These are phyloP conservation scores for Diadophis punctatus DNA, from an alignment of 2,113 vertebrate genomes.

Conservation along the genomic window DNA sequence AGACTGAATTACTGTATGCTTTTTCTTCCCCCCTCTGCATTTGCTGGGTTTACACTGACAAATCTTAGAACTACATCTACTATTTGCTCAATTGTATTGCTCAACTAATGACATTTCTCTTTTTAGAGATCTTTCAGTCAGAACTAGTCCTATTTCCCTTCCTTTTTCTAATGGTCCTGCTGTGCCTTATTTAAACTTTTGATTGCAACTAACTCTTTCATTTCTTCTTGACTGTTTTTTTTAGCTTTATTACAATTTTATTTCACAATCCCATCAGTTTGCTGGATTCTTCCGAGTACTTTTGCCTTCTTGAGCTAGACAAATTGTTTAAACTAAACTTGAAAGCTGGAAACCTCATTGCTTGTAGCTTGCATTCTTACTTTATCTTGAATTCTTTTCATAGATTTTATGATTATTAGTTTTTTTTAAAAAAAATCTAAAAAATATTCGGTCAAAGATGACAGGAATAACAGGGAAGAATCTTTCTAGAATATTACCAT, in stretches of 20 bases:
- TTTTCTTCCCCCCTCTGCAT: not conserved
- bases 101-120: not conserved
- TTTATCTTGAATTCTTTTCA: not conserved
- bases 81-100: not conserved
- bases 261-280: not conserved
- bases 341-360: not conserved
- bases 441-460: not conserved
- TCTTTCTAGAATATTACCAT: not conserved
- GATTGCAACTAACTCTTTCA: not conserved
- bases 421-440: not conserved
- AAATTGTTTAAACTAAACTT: not conserved
- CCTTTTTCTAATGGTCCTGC: not conserved
- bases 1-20: not conserved
- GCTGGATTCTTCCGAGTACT: not conserved
- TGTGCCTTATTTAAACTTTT: not conserved
- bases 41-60: not conserved
- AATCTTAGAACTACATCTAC: not conserved
- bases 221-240: not conserved
- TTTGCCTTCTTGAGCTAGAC: not conserved
- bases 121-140: not conserved
- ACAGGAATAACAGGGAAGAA: not conserved
- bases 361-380: not conserved
- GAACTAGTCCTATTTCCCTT: not conserved
- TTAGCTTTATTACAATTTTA: not conserved
- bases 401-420: not conserved